Percentiles rank a stretch among this genome's conserved stretches.
phyloP scores from a whole-genome alignment of 2,797 vertebrate genomes.

The Artibeus lituratus region DNA sequence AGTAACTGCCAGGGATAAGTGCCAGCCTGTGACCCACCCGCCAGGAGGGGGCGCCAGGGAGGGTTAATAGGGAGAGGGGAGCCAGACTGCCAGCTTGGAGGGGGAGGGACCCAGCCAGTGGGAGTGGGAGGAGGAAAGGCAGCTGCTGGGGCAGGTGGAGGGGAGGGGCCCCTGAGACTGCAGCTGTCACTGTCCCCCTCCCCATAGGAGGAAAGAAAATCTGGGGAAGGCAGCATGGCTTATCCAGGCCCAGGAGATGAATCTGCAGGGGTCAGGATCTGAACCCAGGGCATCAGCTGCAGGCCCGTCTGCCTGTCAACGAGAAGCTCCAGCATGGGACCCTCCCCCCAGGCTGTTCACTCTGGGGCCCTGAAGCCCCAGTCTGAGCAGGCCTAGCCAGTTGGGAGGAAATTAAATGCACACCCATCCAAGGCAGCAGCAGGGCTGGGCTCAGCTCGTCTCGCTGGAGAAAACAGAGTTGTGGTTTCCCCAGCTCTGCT shows the following conservation, averaged over 20 bases:
- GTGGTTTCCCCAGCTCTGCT: neutral
- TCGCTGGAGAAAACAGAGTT: neutral
- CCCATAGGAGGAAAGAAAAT: no score
- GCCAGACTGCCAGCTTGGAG: fast-evolving
- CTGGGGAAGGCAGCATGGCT: neutral
- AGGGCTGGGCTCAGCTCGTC: neutral
- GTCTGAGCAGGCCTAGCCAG: neutral
- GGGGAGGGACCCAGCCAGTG: neutral
- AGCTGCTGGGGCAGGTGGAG: neutral
- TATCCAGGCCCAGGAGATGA: neutral
- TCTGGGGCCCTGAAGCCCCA: neutral
- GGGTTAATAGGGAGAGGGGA: neutral
- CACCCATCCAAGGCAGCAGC: no score
- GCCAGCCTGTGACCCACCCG: neutral
- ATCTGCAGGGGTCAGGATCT: neutral
- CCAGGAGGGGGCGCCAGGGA: neutral
- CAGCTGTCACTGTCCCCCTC: no score
- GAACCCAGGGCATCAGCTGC: neutral
- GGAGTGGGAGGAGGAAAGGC: no score
- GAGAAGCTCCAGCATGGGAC: neutral
- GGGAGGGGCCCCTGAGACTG: neutral
- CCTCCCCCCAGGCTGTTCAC: no score
- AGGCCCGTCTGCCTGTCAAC: neutral
- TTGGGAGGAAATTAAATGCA: neutral
- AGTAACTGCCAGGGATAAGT: neutral